These are phyloP conservation scores for Etia nguti DNA, from an alignment of 2,113 vertebrate species.

Conservation along the genomic window DNA sequence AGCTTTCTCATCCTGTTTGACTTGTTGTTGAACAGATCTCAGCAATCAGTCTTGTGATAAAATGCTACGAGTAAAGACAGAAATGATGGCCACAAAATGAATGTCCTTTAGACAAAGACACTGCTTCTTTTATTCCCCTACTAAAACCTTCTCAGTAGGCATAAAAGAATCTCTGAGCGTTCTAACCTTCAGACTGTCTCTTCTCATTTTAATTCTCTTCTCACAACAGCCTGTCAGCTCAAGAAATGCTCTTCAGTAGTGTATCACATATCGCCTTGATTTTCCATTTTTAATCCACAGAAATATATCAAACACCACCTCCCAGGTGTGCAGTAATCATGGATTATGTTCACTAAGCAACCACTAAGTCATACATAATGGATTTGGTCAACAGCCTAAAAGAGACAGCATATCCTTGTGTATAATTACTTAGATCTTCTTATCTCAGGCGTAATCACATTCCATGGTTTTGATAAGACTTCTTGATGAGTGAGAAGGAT, in stretches of 20 bases:
- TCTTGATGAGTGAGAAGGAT: slow-evolving; percentile 32
- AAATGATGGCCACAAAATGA: background rate
- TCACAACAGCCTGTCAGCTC: background rate
- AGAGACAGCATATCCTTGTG: slow-evolving; percentile 9
- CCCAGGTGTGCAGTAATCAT: slow-evolving; percentile 31
- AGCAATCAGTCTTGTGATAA: background rate
- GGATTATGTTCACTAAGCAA: slow-evolving; percentile 47
- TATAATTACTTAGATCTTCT: slow-evolving; percentile 50
- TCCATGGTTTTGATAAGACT: slow-evolving; percentile 14
- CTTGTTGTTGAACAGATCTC: background rate
- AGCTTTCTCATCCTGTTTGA: background rate
- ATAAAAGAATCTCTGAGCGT: background rate
- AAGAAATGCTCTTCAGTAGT: background rate
- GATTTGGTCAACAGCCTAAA: slow-evolving; percentile 49
- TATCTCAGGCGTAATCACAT: slow-evolving; percentile 41
- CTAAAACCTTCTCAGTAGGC: background rate
- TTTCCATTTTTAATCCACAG: slow-evolving; percentile 17
- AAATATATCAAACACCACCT: slow-evolving; percentile 5
- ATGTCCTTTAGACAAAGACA: background rate
- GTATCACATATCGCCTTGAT: background rate
- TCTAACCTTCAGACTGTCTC: background rate
- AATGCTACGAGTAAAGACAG: background rate
- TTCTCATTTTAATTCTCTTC: slow-evolving; percentile 15
- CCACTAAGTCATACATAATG: slow-evolving; percentile 24
- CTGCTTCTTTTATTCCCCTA: background rate